Conservation (phyloP, 2,797 vertebrate species). For the Pteropus rufus region DNA sequence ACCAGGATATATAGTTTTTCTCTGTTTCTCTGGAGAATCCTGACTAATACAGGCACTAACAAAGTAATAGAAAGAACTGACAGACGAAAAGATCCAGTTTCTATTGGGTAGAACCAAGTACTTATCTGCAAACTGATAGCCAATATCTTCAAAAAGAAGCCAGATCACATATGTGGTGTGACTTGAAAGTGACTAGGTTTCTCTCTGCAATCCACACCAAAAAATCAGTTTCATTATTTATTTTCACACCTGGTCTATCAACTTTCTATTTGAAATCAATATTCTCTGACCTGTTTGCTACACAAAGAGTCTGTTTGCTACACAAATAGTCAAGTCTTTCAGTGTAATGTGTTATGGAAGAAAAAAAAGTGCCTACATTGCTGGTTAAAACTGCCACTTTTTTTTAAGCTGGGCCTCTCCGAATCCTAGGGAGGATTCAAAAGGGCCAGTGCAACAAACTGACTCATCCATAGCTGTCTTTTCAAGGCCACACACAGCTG, state of each 20-base stretch:
- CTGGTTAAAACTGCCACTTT: background rate
- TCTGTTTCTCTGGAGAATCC: background rate
- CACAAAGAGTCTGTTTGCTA: background rate
- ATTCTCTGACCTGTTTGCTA: background rate
- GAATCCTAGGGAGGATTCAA: background rate
- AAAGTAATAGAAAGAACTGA: background rate
- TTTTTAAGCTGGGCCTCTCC: background rate
- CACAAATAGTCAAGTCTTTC: background rate
- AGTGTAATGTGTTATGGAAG: background rate
- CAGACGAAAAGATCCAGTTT: background rate
- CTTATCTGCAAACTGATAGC: background rate
- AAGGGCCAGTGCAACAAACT: background rate
- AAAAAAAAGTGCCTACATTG: background rate
- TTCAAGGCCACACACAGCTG: background rate
- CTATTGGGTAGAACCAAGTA: background rate
- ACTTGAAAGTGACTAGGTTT: background rate
- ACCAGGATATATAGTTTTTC: background rate
- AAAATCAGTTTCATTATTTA: background rate
- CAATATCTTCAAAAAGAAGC: background rate
- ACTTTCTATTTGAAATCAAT: conserved; percentile 25
- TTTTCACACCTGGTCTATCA: background rate
- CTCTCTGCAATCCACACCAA: background rate
- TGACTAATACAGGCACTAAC: background rate
- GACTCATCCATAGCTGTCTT: background rate
- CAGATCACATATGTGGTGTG: background rate